A percentile compares a stretch with the other conserved stretches of the same genome.
phyloP scores from a whole-genome alignment of 2,888 invertebrate species.

The Troides helena region DNA sequence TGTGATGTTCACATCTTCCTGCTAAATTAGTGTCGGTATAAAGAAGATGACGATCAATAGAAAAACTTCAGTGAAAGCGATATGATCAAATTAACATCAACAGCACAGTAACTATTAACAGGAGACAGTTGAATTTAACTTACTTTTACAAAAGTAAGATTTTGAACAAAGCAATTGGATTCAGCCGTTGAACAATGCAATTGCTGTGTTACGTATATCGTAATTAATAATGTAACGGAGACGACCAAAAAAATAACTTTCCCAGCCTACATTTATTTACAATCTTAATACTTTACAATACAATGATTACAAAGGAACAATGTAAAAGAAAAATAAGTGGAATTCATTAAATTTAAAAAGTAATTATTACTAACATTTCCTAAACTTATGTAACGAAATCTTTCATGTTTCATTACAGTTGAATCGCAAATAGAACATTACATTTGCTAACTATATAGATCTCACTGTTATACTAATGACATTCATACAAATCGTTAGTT shows the following conservation, averaged over 20 bases:
- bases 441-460: no score
- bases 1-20: constrained; percentile 34
- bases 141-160: background rate
- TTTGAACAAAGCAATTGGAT: constrained; percentile 15
- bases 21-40: constrained; percentile 34
- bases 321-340: no score
- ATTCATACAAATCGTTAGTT: no score
- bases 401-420: no score
- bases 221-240: constrained; percentile 43
- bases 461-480: no score
- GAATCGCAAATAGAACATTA: no score
- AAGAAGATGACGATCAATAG: constrained; percentile 33
- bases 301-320: no score
- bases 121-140: constrained; percentile 5
- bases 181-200: constrained; percentile 15
- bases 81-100: background rate
- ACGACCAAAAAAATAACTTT: constrained; percentile 44
- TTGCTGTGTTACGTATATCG: constrained; percentile 46
- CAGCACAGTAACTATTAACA: constrained; percentile 7
- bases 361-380: no score
- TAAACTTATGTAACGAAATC: no score
- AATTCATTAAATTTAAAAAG: no score
- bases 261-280: constrained; percentile 32
- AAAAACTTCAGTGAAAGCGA: constrained; percentile 16
- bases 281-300: no score